These are phyloP conservation scores for Hesperia comma DNA, from an alignment of 2,888 invertebrate species.

Conservation along the genomic window DNA sequence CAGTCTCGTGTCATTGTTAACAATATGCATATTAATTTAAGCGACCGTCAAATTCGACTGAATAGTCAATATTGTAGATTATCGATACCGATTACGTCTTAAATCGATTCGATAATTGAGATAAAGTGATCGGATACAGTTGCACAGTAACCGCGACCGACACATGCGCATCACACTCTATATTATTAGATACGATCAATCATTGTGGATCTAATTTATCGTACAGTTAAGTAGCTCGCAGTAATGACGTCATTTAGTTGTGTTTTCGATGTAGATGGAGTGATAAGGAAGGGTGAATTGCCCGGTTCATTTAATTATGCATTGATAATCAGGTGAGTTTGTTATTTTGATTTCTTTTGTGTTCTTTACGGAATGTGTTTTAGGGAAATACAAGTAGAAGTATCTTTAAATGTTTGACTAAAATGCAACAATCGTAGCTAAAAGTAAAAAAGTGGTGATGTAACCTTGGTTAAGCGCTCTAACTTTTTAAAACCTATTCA, in stretches of 20 bases:
- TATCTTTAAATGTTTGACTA: no score
- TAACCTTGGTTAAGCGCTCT: no score
- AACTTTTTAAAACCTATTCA: no score
- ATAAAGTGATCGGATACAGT: conserved; percentile 13
- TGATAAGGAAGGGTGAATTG: neutral
- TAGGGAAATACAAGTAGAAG: no score
- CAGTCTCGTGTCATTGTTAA: neutral
- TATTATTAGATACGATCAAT: conserved; percentile 20
- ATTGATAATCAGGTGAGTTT: no score
- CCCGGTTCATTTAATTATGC: no score
- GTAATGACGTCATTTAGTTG: conserved; percentile 17
- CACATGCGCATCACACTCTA: conserved; percentile 14
- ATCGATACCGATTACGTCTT: conserved; percentile 30
- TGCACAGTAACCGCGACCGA: neutral
- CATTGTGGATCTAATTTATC: conserved; percentile 20
- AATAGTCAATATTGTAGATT: conserved; percentile 32
- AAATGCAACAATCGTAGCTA: no score
- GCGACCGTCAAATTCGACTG: conserved; percentile 21
- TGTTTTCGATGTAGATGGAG: conserved; percentile 10
- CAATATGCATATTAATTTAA: conserved; percentile 27
- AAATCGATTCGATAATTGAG: conserved; percentile 30
- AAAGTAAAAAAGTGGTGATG: no score
- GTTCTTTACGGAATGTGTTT: no score
- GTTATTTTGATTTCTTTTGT: no score
- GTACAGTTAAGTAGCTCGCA: neutral